These are phyloP conservation scores for Mesocentrotus franciscanus DNA, from an alignment of 53 echinoderm and acorn worm genomes.

Conservation along the genomic window DNA sequence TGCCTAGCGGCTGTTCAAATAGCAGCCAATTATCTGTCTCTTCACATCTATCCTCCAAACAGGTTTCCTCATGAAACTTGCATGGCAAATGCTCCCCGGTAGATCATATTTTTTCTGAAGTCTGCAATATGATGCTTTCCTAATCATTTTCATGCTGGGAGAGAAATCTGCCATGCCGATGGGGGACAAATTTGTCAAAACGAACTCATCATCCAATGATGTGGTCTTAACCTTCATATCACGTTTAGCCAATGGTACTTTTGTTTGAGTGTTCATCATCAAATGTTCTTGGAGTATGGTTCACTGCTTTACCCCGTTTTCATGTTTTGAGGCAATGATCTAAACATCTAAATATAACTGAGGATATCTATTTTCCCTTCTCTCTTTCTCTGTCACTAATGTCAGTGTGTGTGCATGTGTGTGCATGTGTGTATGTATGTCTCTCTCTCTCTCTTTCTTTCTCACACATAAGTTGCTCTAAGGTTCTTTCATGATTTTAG, in stretches of 20 bases:
- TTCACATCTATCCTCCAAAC: slow-evolving; percentile 18
- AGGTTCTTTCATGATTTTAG: not conserved
- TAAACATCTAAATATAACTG: not conserved
- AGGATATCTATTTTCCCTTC: not conserved
- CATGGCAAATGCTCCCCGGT: not conserved
- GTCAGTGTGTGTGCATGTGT: not conserved
- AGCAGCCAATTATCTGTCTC: slow-evolving; percentile 59
- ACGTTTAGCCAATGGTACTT: slow-evolving; percentile 36
- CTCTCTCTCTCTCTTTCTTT: not conserved
- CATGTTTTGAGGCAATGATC: not conserved
- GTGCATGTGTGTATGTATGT: not conserved
- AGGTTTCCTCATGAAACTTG: not conserved
- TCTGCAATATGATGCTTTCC: slow-evolving; percentile 43
- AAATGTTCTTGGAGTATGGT: not conserved
- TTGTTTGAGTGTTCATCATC: slow-evolving; percentile 12
- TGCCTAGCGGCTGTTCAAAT: slow-evolving; percentile 61
- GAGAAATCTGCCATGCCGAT: slow-evolving; percentile 24
- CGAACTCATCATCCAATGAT: not conserved
- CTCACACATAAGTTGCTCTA: not conserved
- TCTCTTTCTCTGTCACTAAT: not conserved
- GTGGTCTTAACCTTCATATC: slow-evolving; percentile 40
- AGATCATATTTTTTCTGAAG: slow-evolving; percentile 10
- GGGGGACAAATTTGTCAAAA: slow-evolving; percentile 58
- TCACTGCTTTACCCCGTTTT: not conserved
- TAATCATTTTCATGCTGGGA: slow-evolving; percentile 60